Evolutionary conservation across 2,888 invertebrate species (phyloP), one percentile per base, ranked within the genome.

Genomic region (Catocala nupta): DNA sequence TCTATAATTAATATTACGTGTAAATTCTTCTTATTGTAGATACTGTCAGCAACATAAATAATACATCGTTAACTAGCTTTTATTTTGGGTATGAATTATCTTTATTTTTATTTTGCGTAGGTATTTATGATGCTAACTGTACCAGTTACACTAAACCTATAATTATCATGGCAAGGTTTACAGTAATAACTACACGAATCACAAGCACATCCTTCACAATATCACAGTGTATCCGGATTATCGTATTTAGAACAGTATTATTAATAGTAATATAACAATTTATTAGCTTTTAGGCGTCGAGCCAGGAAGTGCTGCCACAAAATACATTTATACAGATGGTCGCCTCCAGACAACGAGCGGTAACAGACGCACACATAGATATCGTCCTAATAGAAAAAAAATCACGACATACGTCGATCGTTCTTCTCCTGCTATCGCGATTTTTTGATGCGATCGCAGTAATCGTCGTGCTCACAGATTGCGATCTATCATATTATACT

Each of bases 1-100:
- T 55, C 64, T 76, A 71, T 69, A 70, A 70, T 61, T 76, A 77
- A 66, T 71, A 73, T 76, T 75, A 77, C 73, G 65, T 64, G 56
- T 43, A 49, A 54, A 48, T 57, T 51, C 5, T 12, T 53, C 53
- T 10, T 48, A 48, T 45, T 12, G 12, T 51, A 7, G 16, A 16
- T n/a, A 52, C 51, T 63, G 0, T 63, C 52, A 63, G 51, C 53
- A 63, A 55, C 54, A 69, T 54, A 70, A 70, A 63, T 44, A 45
- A n/a, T 34, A 39, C 10, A 39, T 8, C 9, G 16, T 44, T 25
- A 25, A 25, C 25, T 25, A 25, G 25, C 25, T 44, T 44, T n/a
- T 44, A 10, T n/a, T 44, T 44, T 25, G 25, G 25, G 4, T 25
- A 25, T 25, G 25, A 44, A 44, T n/a, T 11, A n/a, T 10, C 10